Evolutionary conservation across 1,140 invertebrate species (phyloP).

Genomic region (Zaprionus nigranus): DNA sequence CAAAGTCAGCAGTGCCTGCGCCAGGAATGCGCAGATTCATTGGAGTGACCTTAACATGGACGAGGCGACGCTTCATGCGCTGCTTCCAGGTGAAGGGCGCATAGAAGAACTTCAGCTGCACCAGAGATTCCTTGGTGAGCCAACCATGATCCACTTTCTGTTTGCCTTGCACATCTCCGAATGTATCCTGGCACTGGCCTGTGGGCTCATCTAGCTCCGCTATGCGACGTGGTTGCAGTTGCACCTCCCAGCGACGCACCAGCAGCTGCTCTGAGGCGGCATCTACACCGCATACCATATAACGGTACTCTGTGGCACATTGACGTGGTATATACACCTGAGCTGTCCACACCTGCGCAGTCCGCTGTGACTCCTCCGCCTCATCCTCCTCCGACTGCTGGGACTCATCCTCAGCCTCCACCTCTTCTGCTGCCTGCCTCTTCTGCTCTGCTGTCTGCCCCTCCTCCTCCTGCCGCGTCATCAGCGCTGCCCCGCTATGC

Average conservation of each 20-base stretch:
- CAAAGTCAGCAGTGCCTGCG: slow-evolving; percentile 58
- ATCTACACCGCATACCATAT: slow-evolving; percentile 89
- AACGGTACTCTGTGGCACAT: slow-evolving; percentile 90
- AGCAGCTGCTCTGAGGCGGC: slow-evolving; percentile 86
- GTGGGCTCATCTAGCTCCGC: slow-evolving; percentile 70
- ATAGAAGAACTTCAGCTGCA: slow-evolving; percentile 94
- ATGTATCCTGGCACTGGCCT: slow-evolving; percentile 85
- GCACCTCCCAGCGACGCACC: slow-evolving; percentile 93
- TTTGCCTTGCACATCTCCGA: slow-evolving; percentile 86
- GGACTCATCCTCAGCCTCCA: slow-evolving; percentile 16
- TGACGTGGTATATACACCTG: slow-evolving; percentile 87
- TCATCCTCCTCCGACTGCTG: slow-evolving; percentile 12
- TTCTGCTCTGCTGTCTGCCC: slow-evolving; percentile 82
- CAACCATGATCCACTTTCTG: slow-evolving; percentile 92
- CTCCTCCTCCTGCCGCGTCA: slow-evolving; percentile 73
- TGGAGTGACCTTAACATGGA: slow-evolving; percentile 92
- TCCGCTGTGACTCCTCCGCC: slow-evolving; percentile 37
- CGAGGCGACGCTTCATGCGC: slow-evolving; percentile 89
- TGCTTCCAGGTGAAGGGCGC: slow-evolving; percentile 93
- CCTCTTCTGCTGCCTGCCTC: slow-evolving; percentile 22
- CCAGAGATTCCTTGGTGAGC: slow-evolving; percentile 93
- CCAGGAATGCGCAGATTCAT: slow-evolving; percentile 88
- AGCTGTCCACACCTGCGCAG: slow-evolving; percentile 85
- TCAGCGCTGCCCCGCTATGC: slow-evolving; percentile 84
- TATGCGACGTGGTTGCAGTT: slow-evolving; percentile 87